A percentile compares a stretch with the other conserved stretches of the same genome.
Conservation (phyloP, 2,888 invertebrate species). For the Torymus texanus region DNA sequence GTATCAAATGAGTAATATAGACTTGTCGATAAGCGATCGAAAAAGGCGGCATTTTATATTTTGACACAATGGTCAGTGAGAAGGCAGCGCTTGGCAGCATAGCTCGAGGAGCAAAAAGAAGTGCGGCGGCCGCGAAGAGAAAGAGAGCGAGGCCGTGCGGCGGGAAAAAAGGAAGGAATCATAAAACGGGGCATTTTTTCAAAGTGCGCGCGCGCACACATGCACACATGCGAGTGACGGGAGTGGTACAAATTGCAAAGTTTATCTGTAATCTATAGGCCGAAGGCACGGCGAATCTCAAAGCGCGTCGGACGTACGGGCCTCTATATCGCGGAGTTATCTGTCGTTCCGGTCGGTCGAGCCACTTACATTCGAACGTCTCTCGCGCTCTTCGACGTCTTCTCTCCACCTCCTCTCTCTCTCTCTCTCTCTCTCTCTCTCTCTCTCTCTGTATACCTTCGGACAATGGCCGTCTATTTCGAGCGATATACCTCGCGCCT, state of each 20-base stretch:
- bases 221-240: constrained; percentile 13
- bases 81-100: not conserved
- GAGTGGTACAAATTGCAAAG: constrained; percentile 53
- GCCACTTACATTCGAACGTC: constrained; percentile 40
- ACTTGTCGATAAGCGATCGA: constrained; percentile 40
- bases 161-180: constrained; percentile 27
- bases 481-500: constrained; percentile 45
- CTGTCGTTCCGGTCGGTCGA: constrained; percentile 50
- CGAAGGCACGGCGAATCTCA: constrained; percentile 28
- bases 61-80: constrained; percentile 36
- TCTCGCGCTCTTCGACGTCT: constrained; percentile 32
- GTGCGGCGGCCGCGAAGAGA: not conserved
- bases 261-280: constrained; percentile 52
- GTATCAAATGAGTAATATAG: constrained; percentile 19
- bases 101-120: constrained; percentile 24
- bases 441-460: constrained; percentile 3
- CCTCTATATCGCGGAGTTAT: constrained; percentile 38
- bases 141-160: not conserved
- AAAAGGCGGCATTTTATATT: constrained; percentile 25
- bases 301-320: constrained; percentile 30
- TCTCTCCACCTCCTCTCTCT: constrained; percentile 6
- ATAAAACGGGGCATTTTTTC: constrained; percentile 55
- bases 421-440: constrained; percentile 19
- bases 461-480: constrained; percentile 52
- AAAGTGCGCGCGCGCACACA: not conserved